Percentiles rank a stretch among this genome's conserved stretches.
Conservation (phyloP, 1,140 invertebrate genomes). For the Orchesella cincta region DNA sequence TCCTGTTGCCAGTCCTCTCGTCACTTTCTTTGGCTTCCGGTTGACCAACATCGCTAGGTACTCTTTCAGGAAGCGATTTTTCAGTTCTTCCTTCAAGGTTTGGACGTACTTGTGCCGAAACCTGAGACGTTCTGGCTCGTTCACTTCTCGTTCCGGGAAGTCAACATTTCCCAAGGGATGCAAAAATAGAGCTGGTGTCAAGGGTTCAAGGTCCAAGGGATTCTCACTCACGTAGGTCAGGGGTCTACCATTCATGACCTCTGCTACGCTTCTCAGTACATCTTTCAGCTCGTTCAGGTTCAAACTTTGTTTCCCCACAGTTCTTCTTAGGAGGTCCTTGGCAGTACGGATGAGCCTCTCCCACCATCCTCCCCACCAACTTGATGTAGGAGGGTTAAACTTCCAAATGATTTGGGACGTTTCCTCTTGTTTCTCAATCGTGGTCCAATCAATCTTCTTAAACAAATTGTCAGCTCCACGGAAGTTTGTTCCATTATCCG, state of each 20-base stretch:
- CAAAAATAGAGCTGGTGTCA: background rate
- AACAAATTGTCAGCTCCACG: constrained; percentile 51
- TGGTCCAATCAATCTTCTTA: constrained; percentile 42
- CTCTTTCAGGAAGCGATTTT: background rate
- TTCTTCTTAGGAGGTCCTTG: background rate
- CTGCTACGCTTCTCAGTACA: constrained; percentile 53
- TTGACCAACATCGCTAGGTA: background rate
- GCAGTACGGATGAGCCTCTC: background rate
- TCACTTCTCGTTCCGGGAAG: constrained; percentile 22
- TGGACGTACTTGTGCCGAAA: background rate
- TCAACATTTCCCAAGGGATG: background rate
- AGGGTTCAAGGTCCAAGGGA: constrained; percentile 37
- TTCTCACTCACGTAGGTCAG: constrained; percentile 54
- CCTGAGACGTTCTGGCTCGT: background rate
- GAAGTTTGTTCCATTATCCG: constrained; percentile 56
- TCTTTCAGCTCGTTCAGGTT: constrained; percentile 53
- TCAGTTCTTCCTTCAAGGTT: background rate
- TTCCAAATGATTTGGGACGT: constrained; percentile 50
- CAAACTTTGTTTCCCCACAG: constrained; percentile 50
- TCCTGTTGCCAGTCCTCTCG: background rate
- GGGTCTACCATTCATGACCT: constrained; percentile 53
- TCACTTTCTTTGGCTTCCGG: background rate
- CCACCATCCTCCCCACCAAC: constrained; percentile 9
- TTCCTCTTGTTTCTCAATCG: constrained; percentile 29
- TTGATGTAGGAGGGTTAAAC: background rate